Base-by-base conservation (phyloP, 2,113 vertebrate species). In the Empidonax alnorum region DNA sequence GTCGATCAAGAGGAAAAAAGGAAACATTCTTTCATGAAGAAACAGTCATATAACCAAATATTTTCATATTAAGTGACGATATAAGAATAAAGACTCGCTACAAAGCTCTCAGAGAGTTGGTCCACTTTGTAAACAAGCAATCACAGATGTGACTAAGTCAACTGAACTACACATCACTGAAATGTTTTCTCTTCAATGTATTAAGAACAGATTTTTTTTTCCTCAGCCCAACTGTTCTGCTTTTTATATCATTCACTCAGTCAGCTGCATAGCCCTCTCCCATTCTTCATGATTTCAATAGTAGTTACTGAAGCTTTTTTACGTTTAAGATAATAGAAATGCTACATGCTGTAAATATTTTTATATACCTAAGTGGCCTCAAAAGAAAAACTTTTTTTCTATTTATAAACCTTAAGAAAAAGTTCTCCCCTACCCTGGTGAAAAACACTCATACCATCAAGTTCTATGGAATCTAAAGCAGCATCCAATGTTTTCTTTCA, bases 351-450 rank as follows among this genome's bases (percentile, higher is more conserved):
- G 0, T 62, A 49, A 53, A 24, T 25, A 47, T n/a, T 73, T 81
- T 69, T 47, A 50, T 37, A 44, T 24, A 56, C 12, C 8, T 39
- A 72, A 61, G 13, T 8, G 3, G 10, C 3, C 18, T 61, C 82
- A 42, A 73, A 86, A 75, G 12, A 42, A 9, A 68, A 72, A 3
- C 15, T 25, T n/a, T 41, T 41, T 30, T 61, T 77, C 3, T 22
- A 67, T 80, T 77, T 30, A 44, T n/a, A 44, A 90, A 49, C 11
- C 10, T 73, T 65, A 47, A 75, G 19, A n/a, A 30, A 4, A 14
- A 67, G 16, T 11, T 62, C 2, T 42, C 6, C 7, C 5, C 19
- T 14, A n/a, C 1, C 10, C 14, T 19, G 6, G n/a, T 37, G 9
- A 78, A 63, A 63, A 66, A 39, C 6, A 9, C 33, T 39, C 9